Conservation (phyloP, 2,113 vertebrate genomes). For the Macaca mulatta region DNA sequence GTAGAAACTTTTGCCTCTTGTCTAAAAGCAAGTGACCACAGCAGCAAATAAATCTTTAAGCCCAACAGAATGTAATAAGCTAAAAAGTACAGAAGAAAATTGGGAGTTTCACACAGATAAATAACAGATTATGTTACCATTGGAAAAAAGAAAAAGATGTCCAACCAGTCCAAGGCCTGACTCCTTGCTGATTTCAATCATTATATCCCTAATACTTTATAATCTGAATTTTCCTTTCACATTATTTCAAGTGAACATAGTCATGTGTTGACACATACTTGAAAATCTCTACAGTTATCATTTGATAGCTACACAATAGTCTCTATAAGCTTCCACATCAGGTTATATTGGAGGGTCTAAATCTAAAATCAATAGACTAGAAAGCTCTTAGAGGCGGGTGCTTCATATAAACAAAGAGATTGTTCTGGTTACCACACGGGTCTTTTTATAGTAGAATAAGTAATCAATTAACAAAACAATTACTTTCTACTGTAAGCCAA, state of each 20-base stretch:
- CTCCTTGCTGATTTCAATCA: not conserved
- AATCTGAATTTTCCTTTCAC: not conserved
- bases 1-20: not conserved
- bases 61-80: not conserved
- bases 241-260: constrained; percentile 27
- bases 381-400: constrained; percentile 10
- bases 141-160: not conserved
- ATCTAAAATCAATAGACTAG: constrained; percentile 33
- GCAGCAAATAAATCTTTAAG: not conserved
- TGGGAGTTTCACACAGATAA: not conserved
- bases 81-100: constrained; percentile 32
- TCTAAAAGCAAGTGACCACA: not conserved
- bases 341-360: not conserved
- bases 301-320: not conserved
- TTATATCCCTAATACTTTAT: not conserved
- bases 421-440: not conserved
- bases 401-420: not conserved
- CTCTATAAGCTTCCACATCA: not conserved
- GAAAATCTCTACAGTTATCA: not conserved
- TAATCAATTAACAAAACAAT: constrained; percentile 50
- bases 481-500: constrained; percentile 30
- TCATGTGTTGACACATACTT: not conserved
- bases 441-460: not conserved
- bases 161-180: not conserved
- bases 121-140: not conserved